Conservation (phyloP, 2,888 invertebrate genomes). For the Epirrita christyi region DNA sequence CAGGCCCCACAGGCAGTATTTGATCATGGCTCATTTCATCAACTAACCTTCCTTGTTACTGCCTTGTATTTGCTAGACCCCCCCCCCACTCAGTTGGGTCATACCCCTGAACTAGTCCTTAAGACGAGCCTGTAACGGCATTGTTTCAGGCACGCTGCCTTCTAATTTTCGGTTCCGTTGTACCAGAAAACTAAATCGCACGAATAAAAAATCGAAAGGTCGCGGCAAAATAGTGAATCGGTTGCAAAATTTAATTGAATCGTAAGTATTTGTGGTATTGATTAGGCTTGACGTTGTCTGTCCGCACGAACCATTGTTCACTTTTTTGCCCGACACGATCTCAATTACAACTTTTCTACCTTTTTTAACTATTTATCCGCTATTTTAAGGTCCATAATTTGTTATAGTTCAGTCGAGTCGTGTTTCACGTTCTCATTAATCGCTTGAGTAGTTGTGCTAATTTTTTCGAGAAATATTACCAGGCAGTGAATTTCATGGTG, state of each 20-base stretch:
- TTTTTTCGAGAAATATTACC: slow-evolving; percentile 77
- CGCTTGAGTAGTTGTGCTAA: slow-evolving; percentile 80
- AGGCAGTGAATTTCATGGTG: slow-evolving; percentile 71
- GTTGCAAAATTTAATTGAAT: slow-evolving; percentile 61
- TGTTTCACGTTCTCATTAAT: slow-evolving; percentile 80
- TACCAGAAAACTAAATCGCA: slow-evolving; percentile 65
- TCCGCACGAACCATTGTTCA: slow-evolving; percentile 59
- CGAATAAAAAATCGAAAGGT: slow-evolving; percentile 57
- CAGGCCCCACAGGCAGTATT: too few species aligned
- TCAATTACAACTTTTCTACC: slow-evolving; percentile 61
- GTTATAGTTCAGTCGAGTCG: slow-evolving; percentile 68
- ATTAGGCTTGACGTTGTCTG: slow-evolving; percentile 66
- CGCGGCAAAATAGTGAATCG: slow-evolving; percentile 38
- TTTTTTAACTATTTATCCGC: slow-evolving; percentile 66
- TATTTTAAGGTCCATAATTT: slow-evolving; percentile 76
- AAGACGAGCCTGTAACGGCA: slow-evolving; percentile 35
- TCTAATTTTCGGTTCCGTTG: slow-evolving; percentile 60
- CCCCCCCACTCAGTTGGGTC: too few species aligned
- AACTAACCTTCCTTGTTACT: too few species aligned
- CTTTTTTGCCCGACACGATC: slow-evolving; percentile 70
- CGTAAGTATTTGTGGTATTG: slow-evolving; percentile 70
- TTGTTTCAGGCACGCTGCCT: slow-evolving; percentile 71
- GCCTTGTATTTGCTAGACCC: too few species aligned
- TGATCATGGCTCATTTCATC: too few species aligned
- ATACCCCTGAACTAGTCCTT: too few species aligned